phyloP scores from a whole-genome alignment of 2,113 vertebrate genomes.

The Pterocles gutturalis region DNA sequence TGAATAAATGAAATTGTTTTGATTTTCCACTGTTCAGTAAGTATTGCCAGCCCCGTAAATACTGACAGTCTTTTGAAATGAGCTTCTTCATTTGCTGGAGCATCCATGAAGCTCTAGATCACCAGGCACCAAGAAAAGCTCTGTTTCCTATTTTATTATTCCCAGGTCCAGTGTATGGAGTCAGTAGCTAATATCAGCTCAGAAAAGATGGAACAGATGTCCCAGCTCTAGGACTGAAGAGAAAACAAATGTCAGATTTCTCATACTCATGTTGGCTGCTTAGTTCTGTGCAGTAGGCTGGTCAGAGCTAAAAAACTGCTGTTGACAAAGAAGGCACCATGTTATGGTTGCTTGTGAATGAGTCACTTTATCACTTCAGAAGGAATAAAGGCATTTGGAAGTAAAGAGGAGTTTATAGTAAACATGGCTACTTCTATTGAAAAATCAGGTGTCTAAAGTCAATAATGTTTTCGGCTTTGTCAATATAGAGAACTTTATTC shows the following conservation, averaged over 20 bases:
- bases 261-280: background rate
- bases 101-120: background rate
- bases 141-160: background rate
- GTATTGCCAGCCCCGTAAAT: background rate
- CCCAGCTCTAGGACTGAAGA: background rate
- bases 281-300: background rate
- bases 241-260: background rate
- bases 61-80: background rate
- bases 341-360: background rate
- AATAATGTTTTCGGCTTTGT: background rate
- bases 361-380: background rate
- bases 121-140: background rate
- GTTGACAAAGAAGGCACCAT: background rate
- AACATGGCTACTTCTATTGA: background rate
- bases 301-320: background rate
- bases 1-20: background rate
- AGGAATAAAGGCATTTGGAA: background rate
- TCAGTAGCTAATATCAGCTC: background rate
- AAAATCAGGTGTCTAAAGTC: background rate
- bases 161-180: background rate
- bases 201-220: background rate
- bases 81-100: background rate
- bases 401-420: background rate
- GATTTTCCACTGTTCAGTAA: background rate
- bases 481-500: background rate